Percentiles rank a stretch among this genome's conserved stretches.
Evolutionary conservation across 2,888 invertebrate genomes (phyloP).

Genomic region (Congeria kusceri): DNA sequence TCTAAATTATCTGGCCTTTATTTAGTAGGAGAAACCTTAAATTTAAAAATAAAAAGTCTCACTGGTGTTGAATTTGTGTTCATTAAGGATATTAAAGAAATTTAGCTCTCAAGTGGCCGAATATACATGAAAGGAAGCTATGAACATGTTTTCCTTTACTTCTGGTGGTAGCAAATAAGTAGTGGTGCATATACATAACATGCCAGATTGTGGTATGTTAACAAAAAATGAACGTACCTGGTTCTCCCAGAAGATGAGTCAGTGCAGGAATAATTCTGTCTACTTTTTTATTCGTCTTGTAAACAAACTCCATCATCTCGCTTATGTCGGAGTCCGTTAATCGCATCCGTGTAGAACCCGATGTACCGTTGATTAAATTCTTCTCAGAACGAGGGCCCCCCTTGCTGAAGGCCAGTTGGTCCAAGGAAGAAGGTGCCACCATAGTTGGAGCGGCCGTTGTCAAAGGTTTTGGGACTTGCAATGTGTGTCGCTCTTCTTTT

Average conservation of each 20-base stretch:
- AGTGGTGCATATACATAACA: no score
- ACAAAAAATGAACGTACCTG: slow-evolving; percentile 67
- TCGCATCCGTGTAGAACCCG: no score
- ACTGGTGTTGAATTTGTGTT: no score
- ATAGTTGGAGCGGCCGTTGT: background rate
- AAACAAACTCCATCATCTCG: slow-evolving; percentile 66
- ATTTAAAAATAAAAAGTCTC: no score
- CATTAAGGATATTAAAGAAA: no score
- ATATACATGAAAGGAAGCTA: no score
- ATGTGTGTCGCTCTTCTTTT: background rate
- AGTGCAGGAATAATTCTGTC: slow-evolving; percentile 73
- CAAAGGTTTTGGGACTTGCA: background rate
- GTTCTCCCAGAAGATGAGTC: slow-evolving; percentile 76
- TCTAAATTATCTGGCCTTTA: no score
- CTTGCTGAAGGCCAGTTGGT: background rate
- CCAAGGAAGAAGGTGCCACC: background rate
- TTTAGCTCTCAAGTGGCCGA: no score
- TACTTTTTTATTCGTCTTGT: slow-evolving; percentile 69
- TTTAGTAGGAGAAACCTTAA: no score
- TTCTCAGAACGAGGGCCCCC: background rate
- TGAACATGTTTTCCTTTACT: no score
- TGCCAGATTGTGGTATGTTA: no score
- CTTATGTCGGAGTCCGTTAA: background rate
- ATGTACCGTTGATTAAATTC: background rate
- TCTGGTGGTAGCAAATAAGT: no score